phyloP scores from a whole-genome alignment of 1,140 invertebrate genomes.

The Rhyzopertha dominica region DNA sequence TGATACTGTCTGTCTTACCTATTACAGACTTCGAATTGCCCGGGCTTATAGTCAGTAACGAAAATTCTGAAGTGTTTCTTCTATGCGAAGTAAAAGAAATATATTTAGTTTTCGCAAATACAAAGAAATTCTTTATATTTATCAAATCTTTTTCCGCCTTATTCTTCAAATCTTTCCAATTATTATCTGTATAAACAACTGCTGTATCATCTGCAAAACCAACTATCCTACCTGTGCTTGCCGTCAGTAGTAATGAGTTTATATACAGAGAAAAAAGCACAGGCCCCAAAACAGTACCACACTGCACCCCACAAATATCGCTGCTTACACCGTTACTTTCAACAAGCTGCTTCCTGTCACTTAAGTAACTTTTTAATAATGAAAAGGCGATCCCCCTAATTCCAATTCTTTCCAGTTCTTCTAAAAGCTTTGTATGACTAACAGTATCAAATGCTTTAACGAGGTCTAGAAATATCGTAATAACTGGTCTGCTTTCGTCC shows the following conservation, averaged over 20 bases:
- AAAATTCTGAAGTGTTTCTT: too few species aligned
- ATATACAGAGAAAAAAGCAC: slow-evolving; percentile 11
- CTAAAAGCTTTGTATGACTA: slow-evolving; percentile 6
- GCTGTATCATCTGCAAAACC: slow-evolving; percentile 11
- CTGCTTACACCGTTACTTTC: not conserved
- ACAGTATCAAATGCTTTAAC: slow-evolving; percentile 18
- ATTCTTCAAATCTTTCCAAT: too few species aligned
- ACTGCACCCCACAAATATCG: slow-evolving; percentile 9
- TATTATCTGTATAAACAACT: too few species aligned
- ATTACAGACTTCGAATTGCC: too few species aligned
- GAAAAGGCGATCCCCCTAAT: slow-evolving; percentile 2
- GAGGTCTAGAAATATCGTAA: slow-evolving; percentile 11
- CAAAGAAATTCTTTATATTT: too few species aligned
- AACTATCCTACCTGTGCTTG: slow-evolving; percentile 2
- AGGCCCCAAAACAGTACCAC: slow-evolving; percentile 9
- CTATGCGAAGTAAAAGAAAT: too few species aligned
- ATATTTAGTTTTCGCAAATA: too few species aligned
- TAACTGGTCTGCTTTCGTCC: slow-evolving; percentile 5
- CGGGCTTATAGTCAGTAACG: too few species aligned
- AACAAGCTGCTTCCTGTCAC: slow-evolving; percentile 5
- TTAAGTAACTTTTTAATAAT: slow-evolving; percentile 8
- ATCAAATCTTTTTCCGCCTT: too few species aligned
- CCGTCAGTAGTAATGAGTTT: not conserved
- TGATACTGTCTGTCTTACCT: too few species aligned
- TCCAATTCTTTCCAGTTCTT: slow-evolving; percentile 8